Conservation (phyloP, 2,797 vertebrate genomes). For the Halcyon leucocephala region DNA sequence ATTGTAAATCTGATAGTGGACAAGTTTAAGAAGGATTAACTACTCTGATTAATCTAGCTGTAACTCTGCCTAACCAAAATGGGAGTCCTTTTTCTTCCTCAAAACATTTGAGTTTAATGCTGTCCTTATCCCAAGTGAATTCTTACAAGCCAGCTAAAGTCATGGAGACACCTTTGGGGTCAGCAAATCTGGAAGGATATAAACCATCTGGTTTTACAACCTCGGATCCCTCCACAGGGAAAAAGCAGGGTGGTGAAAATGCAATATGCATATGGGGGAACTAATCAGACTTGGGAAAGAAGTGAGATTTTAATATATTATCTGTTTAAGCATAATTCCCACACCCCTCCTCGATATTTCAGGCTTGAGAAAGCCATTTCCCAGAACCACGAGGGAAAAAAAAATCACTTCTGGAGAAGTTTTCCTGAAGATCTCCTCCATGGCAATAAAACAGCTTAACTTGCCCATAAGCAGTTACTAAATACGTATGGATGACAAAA, state of each 20-base stretch:
- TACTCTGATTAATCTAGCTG: not conserved
- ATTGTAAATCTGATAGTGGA: not conserved
- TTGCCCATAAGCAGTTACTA: not conserved
- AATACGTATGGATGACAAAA: not conserved
- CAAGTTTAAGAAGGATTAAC: not conserved
- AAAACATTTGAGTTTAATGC: not conserved
- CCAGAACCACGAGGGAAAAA: not conserved
- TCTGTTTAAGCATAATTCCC: not conserved
- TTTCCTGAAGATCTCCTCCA: not conserved
- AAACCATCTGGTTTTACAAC: not conserved
- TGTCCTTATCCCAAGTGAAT: not conserved
- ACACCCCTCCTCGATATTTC: not conserved
- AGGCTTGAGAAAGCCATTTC: not conserved
- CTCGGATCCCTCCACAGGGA: not conserved
- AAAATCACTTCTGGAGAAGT: not conserved
- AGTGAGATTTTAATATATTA: not conserved
- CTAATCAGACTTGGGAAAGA: not conserved
- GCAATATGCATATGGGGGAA: fast-evolving
- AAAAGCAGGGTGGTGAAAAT: not conserved
- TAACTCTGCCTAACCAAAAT: not conserved
- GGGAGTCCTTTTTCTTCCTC: not conserved
- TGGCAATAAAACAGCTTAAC: not conserved
- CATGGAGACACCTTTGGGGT: not conserved
- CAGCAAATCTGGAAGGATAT: not conserved
- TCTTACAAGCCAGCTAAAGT: not conserved